Conservation (phyloP, 92 coral and sea anemone species). For the Parazoanthus swiftii region DNA sequence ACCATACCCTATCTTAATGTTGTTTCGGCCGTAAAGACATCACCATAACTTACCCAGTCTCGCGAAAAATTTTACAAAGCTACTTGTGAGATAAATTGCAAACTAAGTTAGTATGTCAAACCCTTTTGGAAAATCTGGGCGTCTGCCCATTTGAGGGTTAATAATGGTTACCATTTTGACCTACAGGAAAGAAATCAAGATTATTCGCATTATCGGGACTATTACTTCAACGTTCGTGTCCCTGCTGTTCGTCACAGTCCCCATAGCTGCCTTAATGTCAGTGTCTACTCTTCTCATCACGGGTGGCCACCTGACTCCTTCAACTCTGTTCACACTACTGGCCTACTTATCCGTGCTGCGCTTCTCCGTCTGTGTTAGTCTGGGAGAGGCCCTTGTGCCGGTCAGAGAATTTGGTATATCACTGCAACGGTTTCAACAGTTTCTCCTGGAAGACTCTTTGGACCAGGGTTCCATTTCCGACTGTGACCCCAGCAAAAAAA, state of each 20-base stretch:
- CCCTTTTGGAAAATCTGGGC: not conserved
- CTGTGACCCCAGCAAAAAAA: not conserved
- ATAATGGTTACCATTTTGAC: not conserved
- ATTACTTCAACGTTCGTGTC: not conserved
- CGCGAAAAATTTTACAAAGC: no score
- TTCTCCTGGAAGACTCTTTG: conserved; percentile 3
- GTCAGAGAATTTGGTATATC: conserved; percentile 20
- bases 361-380: conserved; percentile 18
- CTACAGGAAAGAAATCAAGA: conserved; percentile 5
- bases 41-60: no score
- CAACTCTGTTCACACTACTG: conserved; percentile 1
- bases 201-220: not conserved
- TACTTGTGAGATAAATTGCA: not conserved
- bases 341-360: not conserved
- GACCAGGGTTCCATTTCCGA: not conserved
- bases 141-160: not conserved
- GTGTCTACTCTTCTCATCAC: not conserved
- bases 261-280: not conserved
- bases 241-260: not conserved
- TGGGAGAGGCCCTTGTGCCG: conserved; percentile 17
- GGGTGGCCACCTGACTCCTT: not conserved
- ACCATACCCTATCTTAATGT: no score
- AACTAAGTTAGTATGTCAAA: not conserved
- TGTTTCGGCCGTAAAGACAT: no score
- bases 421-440: not conserved